These are phyloP conservation scores for Heterotilapia buettikoferi DNA, from an alignment of 2,113 vertebrate species.

Conservation along the genomic window DNA sequence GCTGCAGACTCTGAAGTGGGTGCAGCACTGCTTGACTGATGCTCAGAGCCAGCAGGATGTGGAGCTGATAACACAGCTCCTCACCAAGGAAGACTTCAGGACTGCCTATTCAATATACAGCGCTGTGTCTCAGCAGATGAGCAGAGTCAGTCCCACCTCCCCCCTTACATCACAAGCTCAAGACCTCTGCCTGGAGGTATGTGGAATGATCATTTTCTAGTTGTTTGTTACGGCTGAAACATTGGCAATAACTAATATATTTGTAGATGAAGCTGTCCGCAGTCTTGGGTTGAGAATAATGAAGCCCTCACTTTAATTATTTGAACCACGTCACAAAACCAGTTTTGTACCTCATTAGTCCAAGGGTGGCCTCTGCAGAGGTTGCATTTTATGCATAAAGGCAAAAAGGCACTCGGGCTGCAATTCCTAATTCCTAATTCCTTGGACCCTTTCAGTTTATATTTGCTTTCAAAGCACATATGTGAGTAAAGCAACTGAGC, in stretches of 20 bases:
- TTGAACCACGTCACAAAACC: background rate
- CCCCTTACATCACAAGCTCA: constrained; percentile 84
- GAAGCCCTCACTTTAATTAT: background rate
- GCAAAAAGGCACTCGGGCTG: background rate
- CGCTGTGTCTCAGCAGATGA: constrained; percentile 83
- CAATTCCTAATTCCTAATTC: background rate
- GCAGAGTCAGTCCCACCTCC: constrained; percentile 81
- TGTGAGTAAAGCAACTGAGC: background rate
- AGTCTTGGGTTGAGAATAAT: background rate
- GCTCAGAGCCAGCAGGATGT: constrained; percentile 91
- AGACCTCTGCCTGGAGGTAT: constrained; percentile 88
- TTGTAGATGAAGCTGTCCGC: background rate
- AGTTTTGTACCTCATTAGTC: background rate
- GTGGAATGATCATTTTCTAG: background rate
- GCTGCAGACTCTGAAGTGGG: constrained; percentile 82
- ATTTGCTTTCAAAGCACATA: background rate
- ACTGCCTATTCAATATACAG: constrained; percentile 87
- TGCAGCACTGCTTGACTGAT: constrained; percentile 80
- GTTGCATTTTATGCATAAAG: background rate
- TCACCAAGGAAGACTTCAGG: constrained; percentile 85
- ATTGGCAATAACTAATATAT: background rate
- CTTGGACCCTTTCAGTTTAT: background rate
- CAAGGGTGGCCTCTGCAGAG: background rate
- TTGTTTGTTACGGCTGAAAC: background rate
- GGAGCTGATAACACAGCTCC: constrained; percentile 81